These are phyloP conservation scores for Entomobrya multifasciata DNA, from an alignment of 2,888 invertebrate genomes.

Conservation along the genomic window DNA sequence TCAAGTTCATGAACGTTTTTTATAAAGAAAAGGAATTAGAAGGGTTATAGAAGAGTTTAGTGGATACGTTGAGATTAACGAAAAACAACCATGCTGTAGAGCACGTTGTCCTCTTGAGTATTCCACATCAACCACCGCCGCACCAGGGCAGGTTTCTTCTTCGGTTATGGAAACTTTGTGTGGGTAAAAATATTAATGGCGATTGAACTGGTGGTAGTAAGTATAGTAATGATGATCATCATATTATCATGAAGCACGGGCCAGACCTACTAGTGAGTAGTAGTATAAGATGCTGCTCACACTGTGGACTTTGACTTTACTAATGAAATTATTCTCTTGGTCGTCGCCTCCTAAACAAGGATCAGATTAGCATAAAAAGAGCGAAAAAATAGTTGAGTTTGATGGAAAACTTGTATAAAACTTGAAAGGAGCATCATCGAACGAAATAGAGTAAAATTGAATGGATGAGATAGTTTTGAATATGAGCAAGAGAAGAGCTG, in stretches of 20 bases:
- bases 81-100: constrained; percentile 29
- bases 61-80: background rate
- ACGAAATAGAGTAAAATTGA: constrained; percentile 17
- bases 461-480: no score
- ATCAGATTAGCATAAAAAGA: constrained; percentile 49
- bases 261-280: constrained; percentile 24
- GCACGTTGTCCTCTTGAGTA: constrained; percentile 38
- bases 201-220: no score
- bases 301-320: background rate
- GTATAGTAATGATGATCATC: background rate
- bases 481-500: no score
- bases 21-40: constrained; percentile 17
- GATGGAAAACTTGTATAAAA: constrained; percentile 42
- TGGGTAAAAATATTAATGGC: background rate
- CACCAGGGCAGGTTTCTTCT: constrained; percentile 25
- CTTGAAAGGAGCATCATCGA: constrained; percentile 21
- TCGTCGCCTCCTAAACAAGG: background rate
- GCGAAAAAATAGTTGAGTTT: constrained; percentile 34
- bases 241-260: constrained; percentile 15
- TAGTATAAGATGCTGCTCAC: background rate
- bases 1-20: constrained; percentile 67
- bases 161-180: constrained; percentile 37
- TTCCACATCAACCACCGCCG: constrained; percentile 12
- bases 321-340: background rate
- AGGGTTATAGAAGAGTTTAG: constrained; percentile 44